A percentile compares a stretch with the other conserved stretches of the same genome.
Conservation (phyloP, 92 coral and sea anemone species). For the Actinernus sp. region DNA sequence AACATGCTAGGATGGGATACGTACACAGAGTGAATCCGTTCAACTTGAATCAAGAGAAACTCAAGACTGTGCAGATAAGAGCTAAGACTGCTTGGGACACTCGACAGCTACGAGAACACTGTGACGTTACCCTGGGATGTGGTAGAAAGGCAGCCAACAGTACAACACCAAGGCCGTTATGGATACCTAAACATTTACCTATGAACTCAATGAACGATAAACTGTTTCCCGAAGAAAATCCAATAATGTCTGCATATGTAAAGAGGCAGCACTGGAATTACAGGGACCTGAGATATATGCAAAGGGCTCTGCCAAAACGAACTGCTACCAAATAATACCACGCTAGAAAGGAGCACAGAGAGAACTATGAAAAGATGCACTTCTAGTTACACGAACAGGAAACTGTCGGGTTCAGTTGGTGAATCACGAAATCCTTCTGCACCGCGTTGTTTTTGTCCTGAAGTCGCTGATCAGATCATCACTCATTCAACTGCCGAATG, state of each 20-base stretch:
- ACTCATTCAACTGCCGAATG: too few relatives aligned
- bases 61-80: constrained; percentile 90
- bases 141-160: constrained; percentile 92
- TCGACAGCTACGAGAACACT: constrained; percentile 76
- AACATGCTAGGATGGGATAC: constrained; percentile 84
- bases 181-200: constrained; percentile 87
- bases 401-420: too few relatives aligned
- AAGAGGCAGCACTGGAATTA: constrained; percentile 83
- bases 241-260: constrained; percentile 65
- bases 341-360: too few relatives aligned
- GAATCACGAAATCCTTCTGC: too few relatives aligned
- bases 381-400: too few relatives aligned
- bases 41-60: constrained; percentile 85
- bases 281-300: constrained; percentile 59
- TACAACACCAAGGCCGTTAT: constrained; percentile 84
- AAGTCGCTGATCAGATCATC: too few relatives aligned
- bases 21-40: constrained; percentile 70
- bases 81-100: constrained; percentile 74
- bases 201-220: constrained; percentile 69
- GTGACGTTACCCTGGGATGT: constrained; percentile 71
- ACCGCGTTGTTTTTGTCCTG: too few relatives aligned
- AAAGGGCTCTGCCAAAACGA: constrained; percentile 79
- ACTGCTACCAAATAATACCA: constrained; percentile 46
- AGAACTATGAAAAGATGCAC: too few relatives aligned
- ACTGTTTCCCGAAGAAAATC: constrained; percentile 65